Conservation (phyloP, 2,113 vertebrate genomes). For the Pterophyllum scalare region DNA sequence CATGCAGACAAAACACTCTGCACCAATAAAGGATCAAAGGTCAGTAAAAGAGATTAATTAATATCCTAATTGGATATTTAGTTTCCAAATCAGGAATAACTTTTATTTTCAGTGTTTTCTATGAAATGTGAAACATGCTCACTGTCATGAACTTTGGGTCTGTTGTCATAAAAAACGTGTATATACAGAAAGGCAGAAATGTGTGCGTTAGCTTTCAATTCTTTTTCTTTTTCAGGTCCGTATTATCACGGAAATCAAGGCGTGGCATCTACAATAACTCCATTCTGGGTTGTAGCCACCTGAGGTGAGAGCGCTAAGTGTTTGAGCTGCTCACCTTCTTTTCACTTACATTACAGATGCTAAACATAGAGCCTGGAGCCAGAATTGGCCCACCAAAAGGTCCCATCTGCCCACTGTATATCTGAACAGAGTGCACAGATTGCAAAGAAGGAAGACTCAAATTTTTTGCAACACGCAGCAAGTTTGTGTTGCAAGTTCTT, state of each 20-base stretch:
- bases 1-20: background rate
- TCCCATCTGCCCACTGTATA: background rate
- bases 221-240: constrained; percentile 81
- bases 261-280: constrained; percentile 90
- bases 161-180: background rate
- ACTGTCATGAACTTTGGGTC: background rate
- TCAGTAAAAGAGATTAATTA: background rate
- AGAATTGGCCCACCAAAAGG: background rate
- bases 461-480: too few species aligned
- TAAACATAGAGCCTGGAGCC: background rate
- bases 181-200: background rate
- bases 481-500: too few species aligned
- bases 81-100: background rate
- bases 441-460: too few species aligned
- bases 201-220: background rate
- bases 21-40: background rate
- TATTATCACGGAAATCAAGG: constrained; percentile 92
- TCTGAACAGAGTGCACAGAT: too few species aligned
- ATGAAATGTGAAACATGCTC: background rate
- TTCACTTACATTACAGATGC: too few species aligned
- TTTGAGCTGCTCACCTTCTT: background rate
- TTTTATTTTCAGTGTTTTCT: background rate
- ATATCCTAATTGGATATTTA: background rate
- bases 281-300: constrained; percentile 96
- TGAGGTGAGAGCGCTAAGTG: constrained; percentile 80